These are phyloP conservation scores for Vimba vimba DNA, from an alignment of 2,113 vertebrate species.

Conservation along the genomic window DNA sequence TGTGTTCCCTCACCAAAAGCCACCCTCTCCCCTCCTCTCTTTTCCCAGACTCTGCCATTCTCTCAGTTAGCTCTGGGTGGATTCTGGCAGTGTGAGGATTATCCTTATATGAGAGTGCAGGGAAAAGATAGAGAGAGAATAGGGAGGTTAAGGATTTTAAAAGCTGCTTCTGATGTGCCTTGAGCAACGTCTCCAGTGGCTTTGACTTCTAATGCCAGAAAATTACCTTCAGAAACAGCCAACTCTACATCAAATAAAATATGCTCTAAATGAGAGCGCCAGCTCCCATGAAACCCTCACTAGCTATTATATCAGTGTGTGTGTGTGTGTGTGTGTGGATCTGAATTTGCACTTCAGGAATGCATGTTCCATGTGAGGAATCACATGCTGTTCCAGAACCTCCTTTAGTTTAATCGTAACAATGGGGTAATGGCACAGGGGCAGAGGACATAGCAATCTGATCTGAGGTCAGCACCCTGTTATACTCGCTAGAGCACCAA, in stretches of 20 bases:
- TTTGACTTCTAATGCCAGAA: constrained; percentile 12
- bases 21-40: background rate
- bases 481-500: background rate
- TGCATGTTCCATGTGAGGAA: constrained; percentile 1
- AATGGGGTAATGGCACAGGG: background rate
- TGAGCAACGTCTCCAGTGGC: constrained; percentile 8
- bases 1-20: background rate
- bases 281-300: constrained; percentile 3
- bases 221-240: constrained; percentile 25
- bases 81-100: background rate
- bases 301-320: background rate
- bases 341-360: background rate
- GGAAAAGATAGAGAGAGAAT: background rate
- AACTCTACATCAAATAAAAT: constrained; percentile 14
- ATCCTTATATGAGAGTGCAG: constrained; percentile 18
- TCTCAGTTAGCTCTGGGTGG: background rate
- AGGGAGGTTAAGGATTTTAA: constrained; percentile 4
- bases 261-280: background rate
- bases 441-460: background rate
- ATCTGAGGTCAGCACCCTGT: background rate
- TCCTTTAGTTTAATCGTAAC: constrained; percentile 30
- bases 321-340: background rate
- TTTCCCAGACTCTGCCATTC: background rate
- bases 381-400: constrained; percentile 6
- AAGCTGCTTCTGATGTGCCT: constrained; percentile 12